Conservation (phyloP, 2,888 invertebrate species). For the Acronicta alni region DNA sequence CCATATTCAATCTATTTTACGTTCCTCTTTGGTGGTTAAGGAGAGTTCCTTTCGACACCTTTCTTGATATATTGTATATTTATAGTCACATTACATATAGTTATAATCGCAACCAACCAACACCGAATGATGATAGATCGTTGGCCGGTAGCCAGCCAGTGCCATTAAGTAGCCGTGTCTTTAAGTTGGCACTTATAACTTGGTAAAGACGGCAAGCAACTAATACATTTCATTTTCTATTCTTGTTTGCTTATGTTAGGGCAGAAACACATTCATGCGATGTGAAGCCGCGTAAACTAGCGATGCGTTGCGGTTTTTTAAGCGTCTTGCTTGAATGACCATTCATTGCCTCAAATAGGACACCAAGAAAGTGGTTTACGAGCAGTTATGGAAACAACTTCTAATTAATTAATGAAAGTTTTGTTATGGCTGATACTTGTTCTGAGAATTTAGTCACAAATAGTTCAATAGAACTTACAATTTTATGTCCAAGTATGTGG, state of each 20-base stretch:
- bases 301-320: background rate
- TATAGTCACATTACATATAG: conserved; percentile 27
- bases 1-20: conserved; percentile 4
- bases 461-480: background rate
- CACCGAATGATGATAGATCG: conserved; percentile 53
- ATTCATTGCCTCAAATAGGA: background rate
- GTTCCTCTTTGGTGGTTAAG: background rate
- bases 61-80: conserved; percentile 30
- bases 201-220: conserved; percentile 14
- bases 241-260: conserved; percentile 11
- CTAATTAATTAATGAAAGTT: background rate
- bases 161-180: conserved; percentile 47
- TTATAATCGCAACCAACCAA: conserved; percentile 30
- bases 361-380: background rate
- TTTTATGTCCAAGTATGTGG: background rate
- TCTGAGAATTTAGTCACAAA: background rate
- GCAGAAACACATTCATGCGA: background rate
- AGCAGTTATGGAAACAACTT: background rate
- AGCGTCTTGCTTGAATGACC: background rate
- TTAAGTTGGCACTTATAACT: conserved; percentile 50
- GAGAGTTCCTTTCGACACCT: conserved; percentile 16
- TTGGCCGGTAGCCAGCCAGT: conserved; percentile 46
- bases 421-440: background rate
- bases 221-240: conserved; percentile 31
- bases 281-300: background rate